Base-by-base conservation (phyloP, 2,888 invertebrate species). In the Argynnis bischoffii region DNA sequence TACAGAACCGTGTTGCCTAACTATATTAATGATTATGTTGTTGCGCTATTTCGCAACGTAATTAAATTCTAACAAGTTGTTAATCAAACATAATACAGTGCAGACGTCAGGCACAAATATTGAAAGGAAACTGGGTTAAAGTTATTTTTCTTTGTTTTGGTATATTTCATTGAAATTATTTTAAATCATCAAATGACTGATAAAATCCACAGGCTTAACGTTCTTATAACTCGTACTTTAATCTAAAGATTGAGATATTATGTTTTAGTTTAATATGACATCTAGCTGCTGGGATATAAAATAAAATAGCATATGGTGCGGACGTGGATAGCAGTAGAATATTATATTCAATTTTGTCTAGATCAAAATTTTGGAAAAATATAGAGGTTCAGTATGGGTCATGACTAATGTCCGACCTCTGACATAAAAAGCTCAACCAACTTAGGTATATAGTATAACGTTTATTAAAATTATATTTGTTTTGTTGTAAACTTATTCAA, bases 1-100 rank as follows among this genome's bases (percentile, higher is more conserved):
- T 72, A 69, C 73, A 70, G 11, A 72, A 69, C 70, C 63, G 55
- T 63, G 60, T 64, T 57, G 66, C 66, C 64, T 63, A 69, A 54
- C 69, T 60, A 69, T 41, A 41, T 64, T 71, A 69, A 46, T 64
- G 61, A 55, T 41, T 56, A 66, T 53, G 57, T 21, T 51, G 61
- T 57, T 67, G n/a, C 63, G 56, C 64, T 59, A 69, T 66, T 53
- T 31, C 41, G 31, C 14, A 59, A 26, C 35, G 55, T 31, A 63
- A 48, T 59, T 59, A 48, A 59, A 59, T 59, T 59, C 48, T 59
- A 59, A 31, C 59, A 59, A 59, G 31, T 48, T 48, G 31, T 59
- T 59, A 48, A 59, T 59, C 59, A 48, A 48, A 26, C 31, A 11
- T 59, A 48, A 59, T 48, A 48, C 16, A 11, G n/a, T 48, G n/a